A percentile compares a stretch with the other conserved stretches of the same genome.
Conservation (phyloP, 2,888 invertebrate species). For the Callyntrura guangdongensis region DNA sequence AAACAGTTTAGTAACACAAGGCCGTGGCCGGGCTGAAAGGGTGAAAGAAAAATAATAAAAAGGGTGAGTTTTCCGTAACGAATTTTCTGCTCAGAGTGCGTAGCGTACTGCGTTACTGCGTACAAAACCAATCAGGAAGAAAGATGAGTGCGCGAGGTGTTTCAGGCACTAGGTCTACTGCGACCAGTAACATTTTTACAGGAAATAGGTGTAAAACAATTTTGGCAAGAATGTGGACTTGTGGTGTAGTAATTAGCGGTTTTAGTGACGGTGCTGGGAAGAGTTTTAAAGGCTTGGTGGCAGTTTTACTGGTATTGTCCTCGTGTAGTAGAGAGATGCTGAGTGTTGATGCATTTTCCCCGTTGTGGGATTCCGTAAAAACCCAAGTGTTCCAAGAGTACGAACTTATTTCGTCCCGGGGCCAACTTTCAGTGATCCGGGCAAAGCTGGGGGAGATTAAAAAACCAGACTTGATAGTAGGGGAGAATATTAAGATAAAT, state of each 20-base stretch:
- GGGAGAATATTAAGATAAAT: constrained; percentile 78
- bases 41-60: background rate
- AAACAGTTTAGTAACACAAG: constrained; percentile 1
- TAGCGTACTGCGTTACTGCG: too few relatives aligned
- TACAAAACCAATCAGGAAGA: background rate
- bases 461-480: constrained; percentile 80
- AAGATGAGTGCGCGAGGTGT: background rate
- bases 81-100: background rate
- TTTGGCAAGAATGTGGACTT: constrained; percentile 35
- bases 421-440: constrained; percentile 72
- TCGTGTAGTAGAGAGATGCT: background rate
- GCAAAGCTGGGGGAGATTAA: constrained; percentile 76
- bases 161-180: background rate
- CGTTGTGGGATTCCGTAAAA: constrained; percentile 81
- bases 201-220: background rate
- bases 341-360: constrained; percentile 71
- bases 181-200: background rate
- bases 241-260: background rate
- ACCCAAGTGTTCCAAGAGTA: constrained; percentile 81
- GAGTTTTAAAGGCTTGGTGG: constrained; percentile 32
- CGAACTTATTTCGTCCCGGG: constrained; percentile 70
- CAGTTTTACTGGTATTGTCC: background rate
- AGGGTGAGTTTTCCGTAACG: background rate
- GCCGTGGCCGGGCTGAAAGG: background rate
- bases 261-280: background rate